Evolutionary conservation across 2,797 vertebrate genomes (phyloP).

Genomic region (Cyclura pinguis): DNA sequence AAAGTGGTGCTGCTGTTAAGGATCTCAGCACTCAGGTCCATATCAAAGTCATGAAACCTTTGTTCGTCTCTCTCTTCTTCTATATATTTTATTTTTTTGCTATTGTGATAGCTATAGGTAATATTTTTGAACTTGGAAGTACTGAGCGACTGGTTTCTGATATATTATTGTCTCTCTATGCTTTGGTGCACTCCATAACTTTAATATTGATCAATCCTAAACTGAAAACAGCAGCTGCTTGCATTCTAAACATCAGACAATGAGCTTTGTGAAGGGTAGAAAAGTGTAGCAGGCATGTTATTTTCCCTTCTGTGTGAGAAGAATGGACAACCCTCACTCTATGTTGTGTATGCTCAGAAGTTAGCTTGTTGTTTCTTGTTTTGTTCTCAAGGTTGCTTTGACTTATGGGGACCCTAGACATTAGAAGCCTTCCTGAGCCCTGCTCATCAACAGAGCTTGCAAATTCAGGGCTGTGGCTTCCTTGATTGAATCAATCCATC

Average conservation of each 20-base stretch:
- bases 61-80: neutral
- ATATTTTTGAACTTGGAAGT: constrained; percentile 16
- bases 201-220: constrained; percentile 62
- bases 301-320: too few relatives aligned
- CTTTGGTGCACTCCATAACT: constrained; percentile 52
- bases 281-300: neutral
- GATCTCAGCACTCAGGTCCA: neutral
- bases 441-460: too few relatives aligned
- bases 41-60: neutral
- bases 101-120: constrained; percentile 30
- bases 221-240: constrained; percentile 46
- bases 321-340: too few relatives aligned
- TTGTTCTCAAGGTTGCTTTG: too few relatives aligned
- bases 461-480: too few relatives aligned
- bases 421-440: too few relatives aligned
- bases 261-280: neutral
- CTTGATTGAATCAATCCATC: too few relatives aligned
- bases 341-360: too few relatives aligned
- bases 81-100: neutral
- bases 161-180: constrained; percentile 36
- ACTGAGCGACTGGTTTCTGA: constrained; percentile 46
- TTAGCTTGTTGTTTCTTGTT: too few relatives aligned
- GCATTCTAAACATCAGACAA: neutral
- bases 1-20: neutral
- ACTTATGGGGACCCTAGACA: too few relatives aligned